A percentile compares a stretch with the other conserved stretches of the same genome.
phyloP scores from a whole-genome alignment of 2,888 invertebrate genomes.

The Gastracanthus pulcherrimus region DNA sequence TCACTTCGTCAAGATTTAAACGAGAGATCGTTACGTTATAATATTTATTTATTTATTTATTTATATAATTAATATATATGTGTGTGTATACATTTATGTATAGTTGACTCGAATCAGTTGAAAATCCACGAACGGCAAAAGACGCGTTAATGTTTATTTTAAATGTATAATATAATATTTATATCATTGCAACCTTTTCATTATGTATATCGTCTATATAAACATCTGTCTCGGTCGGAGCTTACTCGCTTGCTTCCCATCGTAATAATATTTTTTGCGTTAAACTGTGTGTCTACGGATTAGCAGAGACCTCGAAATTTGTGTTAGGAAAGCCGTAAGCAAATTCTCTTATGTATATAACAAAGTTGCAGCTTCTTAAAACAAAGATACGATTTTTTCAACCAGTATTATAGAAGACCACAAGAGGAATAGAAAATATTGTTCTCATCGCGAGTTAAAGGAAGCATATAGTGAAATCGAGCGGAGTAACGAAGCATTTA shows the following conservation, averaged over 20 bases:
- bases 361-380: no score
- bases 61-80: constrained; percentile 27
- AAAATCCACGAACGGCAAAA: constrained; percentile 52
- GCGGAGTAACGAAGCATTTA: no score
- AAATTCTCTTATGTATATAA: constrained; percentile 2
- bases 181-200: no score
- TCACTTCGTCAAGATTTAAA: constrained; percentile 59
- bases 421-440: no score
- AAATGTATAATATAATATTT: no score
- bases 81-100: constrained; percentile 24
- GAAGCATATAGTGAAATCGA: no score
- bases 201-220: constrained; percentile 20
- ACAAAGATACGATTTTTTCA: no score
- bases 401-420: no score
- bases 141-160: no score
- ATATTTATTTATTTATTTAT: constrained; percentile 41
- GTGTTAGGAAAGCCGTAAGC: constrained; percentile 21
- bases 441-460: no score
- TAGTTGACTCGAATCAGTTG: constrained; percentile 53
- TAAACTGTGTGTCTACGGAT: neutral
- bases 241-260: neutral
- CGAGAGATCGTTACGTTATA: constrained; percentile 54
- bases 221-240: constrained; percentile 26
- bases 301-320: constrained; percentile 26
- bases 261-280: neutral